phyloP scores from a whole-genome alignment of 2,888 invertebrate species.

The Latheticus oryzae region DNA sequence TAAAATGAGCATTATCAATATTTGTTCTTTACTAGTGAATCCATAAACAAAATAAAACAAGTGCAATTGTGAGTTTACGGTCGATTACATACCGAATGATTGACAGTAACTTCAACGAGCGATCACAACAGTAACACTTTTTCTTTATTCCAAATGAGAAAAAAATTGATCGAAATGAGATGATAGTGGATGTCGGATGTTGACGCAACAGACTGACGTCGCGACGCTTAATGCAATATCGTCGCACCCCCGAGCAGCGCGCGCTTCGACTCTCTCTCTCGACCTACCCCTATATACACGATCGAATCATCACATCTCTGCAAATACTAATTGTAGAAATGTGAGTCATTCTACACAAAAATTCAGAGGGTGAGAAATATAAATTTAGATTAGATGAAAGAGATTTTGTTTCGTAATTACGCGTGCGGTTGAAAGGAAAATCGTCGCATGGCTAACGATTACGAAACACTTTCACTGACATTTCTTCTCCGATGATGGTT shows the following conservation, averaged over 20 bases:
- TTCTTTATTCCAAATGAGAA: constrained; percentile 20
- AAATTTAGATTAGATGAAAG: constrained; percentile 2
- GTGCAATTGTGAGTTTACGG: background rate
- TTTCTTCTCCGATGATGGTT: constrained; percentile 43
- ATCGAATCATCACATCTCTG: constrained; percentile 33
- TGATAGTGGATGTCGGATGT: background rate
- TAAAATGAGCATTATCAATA: constrained; percentile 31
- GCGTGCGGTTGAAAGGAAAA: constrained; percentile 27
- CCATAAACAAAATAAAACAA: constrained; percentile 1
- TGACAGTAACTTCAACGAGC: constrained; percentile 48
- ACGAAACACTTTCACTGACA: constrained; percentile 34
- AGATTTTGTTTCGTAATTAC: constrained; percentile 25
- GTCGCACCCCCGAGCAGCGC: constrained; percentile 49
- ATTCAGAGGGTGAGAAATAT: constrained; percentile 25
- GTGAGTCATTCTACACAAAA: constrained; percentile 26
- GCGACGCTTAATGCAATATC: constrained; percentile 53
- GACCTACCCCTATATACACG: constrained; percentile 53
- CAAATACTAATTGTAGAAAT: constrained; percentile 29
- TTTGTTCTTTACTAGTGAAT: constrained; percentile 14
- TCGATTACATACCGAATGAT: constrained; percentile 19
- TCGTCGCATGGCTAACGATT: constrained; percentile 20
- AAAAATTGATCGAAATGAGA: constrained; percentile 5
- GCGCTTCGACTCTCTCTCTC: constrained; percentile 52
- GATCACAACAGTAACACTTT: constrained; percentile 45
- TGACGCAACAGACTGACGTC: constrained; percentile 49